These are phyloP conservation scores for Itoplectis maculator DNA, from an alignment of 2,888 invertebrate genomes.

Conservation along the genomic window DNA sequence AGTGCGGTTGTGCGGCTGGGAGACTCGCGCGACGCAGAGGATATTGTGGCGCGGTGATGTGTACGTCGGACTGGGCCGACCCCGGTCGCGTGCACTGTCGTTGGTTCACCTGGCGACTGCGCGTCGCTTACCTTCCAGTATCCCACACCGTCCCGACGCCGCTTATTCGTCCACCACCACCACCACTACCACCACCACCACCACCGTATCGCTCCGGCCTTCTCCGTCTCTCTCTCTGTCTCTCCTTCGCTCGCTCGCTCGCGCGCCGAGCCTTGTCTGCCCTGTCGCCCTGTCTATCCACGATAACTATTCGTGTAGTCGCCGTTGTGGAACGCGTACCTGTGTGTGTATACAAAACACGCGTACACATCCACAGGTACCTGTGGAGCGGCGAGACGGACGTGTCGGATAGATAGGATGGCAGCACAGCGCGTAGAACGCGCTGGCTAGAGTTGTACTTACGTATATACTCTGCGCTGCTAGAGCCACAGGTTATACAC, in stretches of 20 bases:
- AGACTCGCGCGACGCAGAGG: slow-evolving; percentile 59
- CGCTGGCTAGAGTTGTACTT: slow-evolving; percentile 11
- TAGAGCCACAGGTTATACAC: background rate
- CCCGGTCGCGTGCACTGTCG: slow-evolving; percentile 74
- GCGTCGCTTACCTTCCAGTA: slow-evolving; percentile 72
- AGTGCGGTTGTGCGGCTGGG: background rate
- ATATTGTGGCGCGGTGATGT: slow-evolving; percentile 69
- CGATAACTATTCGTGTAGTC: slow-evolving; percentile 7
- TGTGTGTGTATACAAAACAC: background rate
- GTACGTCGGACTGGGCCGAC: slow-evolving; percentile 72
- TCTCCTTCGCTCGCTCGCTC: slow-evolving; percentile 1
- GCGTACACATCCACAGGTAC: background rate
- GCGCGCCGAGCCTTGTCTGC: background rate
- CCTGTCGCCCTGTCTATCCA: slow-evolving; percentile 4
- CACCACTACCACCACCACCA: slow-evolving; percentile 22
- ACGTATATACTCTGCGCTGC: too few species aligned
- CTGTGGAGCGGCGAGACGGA: background rate
- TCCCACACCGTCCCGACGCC: slow-evolving; percentile 55
- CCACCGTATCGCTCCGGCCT: background rate
- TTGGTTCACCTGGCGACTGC: slow-evolving; percentile 83
- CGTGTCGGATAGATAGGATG: slow-evolving; percentile 6
- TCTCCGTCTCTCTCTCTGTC: background rate
- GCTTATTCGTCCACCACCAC: slow-evolving; percentile 61
- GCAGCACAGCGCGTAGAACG: too few species aligned
- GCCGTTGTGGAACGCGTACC: background rate